Base-by-base conservation (phyloP, 2,888 invertebrate species). In the Drosophila infuscata region DNA sequence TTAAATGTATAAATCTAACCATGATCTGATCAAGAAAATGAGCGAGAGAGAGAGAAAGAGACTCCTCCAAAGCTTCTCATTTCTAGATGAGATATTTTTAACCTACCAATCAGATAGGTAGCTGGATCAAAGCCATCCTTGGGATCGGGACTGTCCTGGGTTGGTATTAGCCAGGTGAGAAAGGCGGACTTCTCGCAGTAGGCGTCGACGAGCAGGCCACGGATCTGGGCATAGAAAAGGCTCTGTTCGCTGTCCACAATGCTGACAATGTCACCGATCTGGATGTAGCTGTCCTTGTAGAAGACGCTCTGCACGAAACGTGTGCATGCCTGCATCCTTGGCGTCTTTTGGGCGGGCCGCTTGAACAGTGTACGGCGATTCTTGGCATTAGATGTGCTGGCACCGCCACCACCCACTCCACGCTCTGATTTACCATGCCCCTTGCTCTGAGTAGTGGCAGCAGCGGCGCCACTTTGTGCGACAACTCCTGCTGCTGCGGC, bases 181-280 rank as follows among this genome's bases (percentile, higher is more conserved):
- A 97, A 97, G 0, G 98, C 98, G 92, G 98, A 98, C 93, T 98
- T 98, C 92, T 98, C 97, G 85, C 98, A 97, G 92, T 97, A 98
- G 92, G 98, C 97, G 92, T 99, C 98, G 0, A 97, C 97, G 70
- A 98, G 94, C 62, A 99, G 95, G 0, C 98, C 98, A 62, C 97
- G 94, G 64, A 98, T 95, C 94, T 98, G 98, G 8, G 98, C 98
- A 91, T 98, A 99, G 93, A 96, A 99, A 33, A 95, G 95, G 74
- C 95, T 96, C 60, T 96, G 96, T 5, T 96, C 96, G 43, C 95
- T 93, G 90, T 98, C 98, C 66, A 95, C 94, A 92, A 98, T 94
- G 0, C 97, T 97, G 0, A 98, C 98, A 81, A 99, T 96, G 91
- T 99, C 98, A 0, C 98, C 98, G 17, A 97, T 94, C 95, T 98